Conservation (phyloP, 2,888 invertebrate species). For the Metacarcinus magister region DNA sequence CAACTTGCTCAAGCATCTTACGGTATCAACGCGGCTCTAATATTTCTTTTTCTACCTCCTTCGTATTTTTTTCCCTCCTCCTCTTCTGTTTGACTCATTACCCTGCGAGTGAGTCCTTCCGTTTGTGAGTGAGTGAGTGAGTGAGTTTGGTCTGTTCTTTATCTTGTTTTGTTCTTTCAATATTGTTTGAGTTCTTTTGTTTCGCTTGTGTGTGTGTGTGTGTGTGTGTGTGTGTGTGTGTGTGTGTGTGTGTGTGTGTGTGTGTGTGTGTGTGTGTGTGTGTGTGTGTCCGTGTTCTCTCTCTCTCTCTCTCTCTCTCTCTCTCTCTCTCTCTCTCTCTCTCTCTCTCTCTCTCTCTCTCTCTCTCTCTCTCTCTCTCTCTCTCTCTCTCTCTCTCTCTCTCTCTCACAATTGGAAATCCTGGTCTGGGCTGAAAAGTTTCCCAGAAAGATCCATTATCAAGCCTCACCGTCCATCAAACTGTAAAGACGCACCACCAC, state of each 20-base stretch:
- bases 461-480: background rate
- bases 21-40: background rate
- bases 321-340: conserved; percentile 52
- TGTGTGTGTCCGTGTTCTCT: background rate
- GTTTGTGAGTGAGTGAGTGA: conserved; percentile 29
- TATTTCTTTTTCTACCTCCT: background rate
- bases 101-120: background rate
- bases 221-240: background rate
- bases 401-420: conserved; percentile 19
- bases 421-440: background rate
- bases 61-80: background rate
- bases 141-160: background rate
- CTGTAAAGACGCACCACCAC: background rate
- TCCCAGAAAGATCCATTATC: background rate
- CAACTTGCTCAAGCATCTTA: background rate
- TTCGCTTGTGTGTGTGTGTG: background rate
- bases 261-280: background rate
- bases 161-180: background rate
- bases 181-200: background rate
- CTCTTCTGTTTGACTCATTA: background rate
- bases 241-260: background rate
- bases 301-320: conserved; percentile 51
- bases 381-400: conserved; percentile 30
- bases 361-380: background rate
- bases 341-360: conserved; percentile 29